phyloP scores from a whole-genome alignment of 2,797 vertebrate genomes.

The Gymnoscopelus microlampas region DNA sequence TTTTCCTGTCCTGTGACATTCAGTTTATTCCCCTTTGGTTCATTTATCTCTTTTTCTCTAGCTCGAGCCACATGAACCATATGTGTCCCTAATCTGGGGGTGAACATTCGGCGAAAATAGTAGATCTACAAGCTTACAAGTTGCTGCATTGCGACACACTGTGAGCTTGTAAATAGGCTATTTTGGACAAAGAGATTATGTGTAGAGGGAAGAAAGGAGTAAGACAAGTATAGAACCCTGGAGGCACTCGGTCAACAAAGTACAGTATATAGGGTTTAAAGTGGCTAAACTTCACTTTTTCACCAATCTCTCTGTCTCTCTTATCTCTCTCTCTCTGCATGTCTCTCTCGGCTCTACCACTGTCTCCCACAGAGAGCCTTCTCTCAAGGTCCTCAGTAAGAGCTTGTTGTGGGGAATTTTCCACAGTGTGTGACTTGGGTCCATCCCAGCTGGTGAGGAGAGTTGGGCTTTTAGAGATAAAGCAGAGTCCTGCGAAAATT shows the following conservation, averaged over 20 bases:
- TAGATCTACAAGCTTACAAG: too few species aligned
- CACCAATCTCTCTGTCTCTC: constrained; percentile 11
- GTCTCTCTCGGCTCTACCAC: background rate
- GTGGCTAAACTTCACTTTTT: background rate
- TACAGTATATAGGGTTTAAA: too few species aligned
- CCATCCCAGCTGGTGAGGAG: constrained; percentile 3
- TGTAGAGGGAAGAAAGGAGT: too few species aligned
- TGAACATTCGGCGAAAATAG: too few species aligned
- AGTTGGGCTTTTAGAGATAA: constrained; percentile 60
- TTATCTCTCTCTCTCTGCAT: background rate
- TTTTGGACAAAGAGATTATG: too few species aligned
- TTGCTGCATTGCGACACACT: background rate
- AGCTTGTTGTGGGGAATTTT: constrained; percentile 62
- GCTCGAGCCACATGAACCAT: constrained; percentile 18
- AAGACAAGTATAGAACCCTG: too few species aligned
- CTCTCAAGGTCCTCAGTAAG: constrained; percentile 43
- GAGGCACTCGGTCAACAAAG: too few species aligned
- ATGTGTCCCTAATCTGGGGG: constrained; percentile 21
- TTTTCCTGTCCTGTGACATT: constrained; percentile 4
- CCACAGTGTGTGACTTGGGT: constrained; percentile 43
- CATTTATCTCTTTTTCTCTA: background rate
- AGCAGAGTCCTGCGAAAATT: constrained; percentile 69
- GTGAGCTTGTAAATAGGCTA: background rate
- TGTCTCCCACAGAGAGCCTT: constrained; percentile 5
- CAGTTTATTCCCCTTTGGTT: background rate